A percentile compares a stretch with the other conserved stretches of the same genome.
phyloP scores from a whole-genome alignment of 2,113 vertebrate species.

The Hymenochirus boettgeri region DNA sequence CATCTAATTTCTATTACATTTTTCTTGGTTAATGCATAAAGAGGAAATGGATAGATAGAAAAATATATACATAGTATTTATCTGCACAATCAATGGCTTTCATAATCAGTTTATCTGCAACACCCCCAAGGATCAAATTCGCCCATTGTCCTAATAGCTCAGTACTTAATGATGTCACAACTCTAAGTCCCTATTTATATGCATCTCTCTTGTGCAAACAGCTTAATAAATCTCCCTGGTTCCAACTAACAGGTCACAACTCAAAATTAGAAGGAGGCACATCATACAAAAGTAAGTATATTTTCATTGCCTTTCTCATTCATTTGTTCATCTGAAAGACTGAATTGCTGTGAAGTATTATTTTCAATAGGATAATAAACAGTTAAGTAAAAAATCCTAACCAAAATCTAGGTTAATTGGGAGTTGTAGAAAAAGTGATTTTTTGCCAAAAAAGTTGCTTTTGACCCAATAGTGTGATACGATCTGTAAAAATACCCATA shows the following conservation, averaged over 20 bases:
- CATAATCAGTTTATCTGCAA: constrained; percentile 13
- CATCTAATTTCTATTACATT: too few relatives aligned
- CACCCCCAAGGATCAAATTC: constrained; percentile 1
- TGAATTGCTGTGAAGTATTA: neutral
- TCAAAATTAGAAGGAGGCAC: neutral
- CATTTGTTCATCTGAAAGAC: neutral
- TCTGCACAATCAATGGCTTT: too few relatives aligned
- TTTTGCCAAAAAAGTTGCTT: too few relatives aligned
- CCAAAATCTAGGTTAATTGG: too few relatives aligned
- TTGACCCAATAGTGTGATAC: too few relatives aligned
- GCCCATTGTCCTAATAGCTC: constrained; percentile 10
- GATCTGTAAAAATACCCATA: too few relatives aligned
- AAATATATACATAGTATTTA: too few relatives aligned
- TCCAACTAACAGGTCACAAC: neutral
- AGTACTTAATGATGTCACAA: constrained; percentile 38
- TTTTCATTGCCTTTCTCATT: neutral
- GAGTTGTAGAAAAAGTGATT: too few relatives aligned
- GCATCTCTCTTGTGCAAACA: neutral
- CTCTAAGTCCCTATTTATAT: constrained; percentile 33
- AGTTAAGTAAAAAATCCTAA: too few relatives aligned
- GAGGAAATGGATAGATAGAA: too few relatives aligned
- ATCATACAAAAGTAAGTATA: constrained; percentile 9
- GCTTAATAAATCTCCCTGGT: constrained; percentile 10
- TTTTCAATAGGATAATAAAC: neutral
- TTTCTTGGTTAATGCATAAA: too few relatives aligned